A percentile compares a stretch with the other conserved stretches of the same genome.
phyloP scores from a whole-genome alignment of 1,140 invertebrate species.

The Neelides sp. region DNA sequence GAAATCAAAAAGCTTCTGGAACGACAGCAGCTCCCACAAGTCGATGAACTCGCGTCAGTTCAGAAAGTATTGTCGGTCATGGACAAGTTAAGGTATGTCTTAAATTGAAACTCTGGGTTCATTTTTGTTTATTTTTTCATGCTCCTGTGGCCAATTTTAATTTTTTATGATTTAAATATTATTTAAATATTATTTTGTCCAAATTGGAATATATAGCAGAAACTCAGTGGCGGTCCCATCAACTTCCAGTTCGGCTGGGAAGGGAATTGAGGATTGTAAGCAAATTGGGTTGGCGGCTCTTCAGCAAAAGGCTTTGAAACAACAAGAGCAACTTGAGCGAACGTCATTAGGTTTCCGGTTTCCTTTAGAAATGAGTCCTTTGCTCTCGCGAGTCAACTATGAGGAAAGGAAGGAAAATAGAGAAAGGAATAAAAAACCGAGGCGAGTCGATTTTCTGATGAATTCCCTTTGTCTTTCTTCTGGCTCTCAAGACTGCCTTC shows the following conservation, averaged over 20 bases:
- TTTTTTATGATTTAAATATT: too few species aligned
- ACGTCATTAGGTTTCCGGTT: constrained; percentile 29
- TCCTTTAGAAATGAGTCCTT: constrained; percentile 29
- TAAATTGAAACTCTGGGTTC: constrained; percentile 12
- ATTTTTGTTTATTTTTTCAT: too few species aligned
- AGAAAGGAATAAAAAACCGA: constrained; percentile 1
- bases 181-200: too few species aligned
- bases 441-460: too few species aligned
- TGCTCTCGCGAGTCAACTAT: constrained; percentile 11
- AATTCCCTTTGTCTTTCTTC: too few species aligned
- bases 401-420: neutral
- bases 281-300: constrained; percentile 49
- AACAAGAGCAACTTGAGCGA: constrained; percentile 31
- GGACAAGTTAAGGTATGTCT: constrained; percentile 29
- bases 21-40: constrained; percentile 46
- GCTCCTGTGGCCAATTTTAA: too few species aligned
- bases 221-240: neutral
- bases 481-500: too few species aligned
- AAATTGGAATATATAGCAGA: too few species aligned
- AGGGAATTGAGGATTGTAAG: too few species aligned
- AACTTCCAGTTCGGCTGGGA: neutral
- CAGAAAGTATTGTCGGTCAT: constrained; percentile 34
- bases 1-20: constrained; percentile 60
- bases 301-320: constrained; percentile 42
- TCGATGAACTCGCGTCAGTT: constrained; percentile 28